Conservation (phyloP, 2,888 invertebrate species). For the Thalpophila matura region DNA sequence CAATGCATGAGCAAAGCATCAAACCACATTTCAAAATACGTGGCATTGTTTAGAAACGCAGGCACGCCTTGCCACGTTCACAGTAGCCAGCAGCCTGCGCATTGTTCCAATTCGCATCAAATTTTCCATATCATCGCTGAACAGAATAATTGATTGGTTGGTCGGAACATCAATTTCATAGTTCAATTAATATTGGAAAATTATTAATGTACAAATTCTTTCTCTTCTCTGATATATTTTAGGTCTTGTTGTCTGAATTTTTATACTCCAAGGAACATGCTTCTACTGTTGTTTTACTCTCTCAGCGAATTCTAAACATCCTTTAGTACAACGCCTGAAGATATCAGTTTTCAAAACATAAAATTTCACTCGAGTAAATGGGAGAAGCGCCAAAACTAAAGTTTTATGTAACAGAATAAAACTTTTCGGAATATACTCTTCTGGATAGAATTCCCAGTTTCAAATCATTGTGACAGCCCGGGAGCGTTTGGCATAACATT, state of each 20-base stretch:
- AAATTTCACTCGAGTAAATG: slow-evolving; percentile 65
- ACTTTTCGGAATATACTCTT: slow-evolving; percentile 60
- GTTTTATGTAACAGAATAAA: slow-evolving; percentile 64
- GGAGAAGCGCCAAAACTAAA: slow-evolving; percentile 63
- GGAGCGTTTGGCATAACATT: slow-evolving; percentile 42
- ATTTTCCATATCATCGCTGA: slow-evolving; percentile 49
- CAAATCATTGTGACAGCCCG: slow-evolving; percentile 63
- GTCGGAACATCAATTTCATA: slow-evolving; percentile 35
- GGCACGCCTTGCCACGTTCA: slow-evolving; percentile 40
- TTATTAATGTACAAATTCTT: not conserved
- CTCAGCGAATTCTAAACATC: slow-evolving; percentile 40
- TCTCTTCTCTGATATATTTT: not conserved
- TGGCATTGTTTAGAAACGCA: slow-evolving; percentile 57
- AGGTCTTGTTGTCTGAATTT: not conserved
- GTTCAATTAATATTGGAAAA: slow-evolving; percentile 24
- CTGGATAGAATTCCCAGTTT: slow-evolving; percentile 62
- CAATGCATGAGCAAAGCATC: slow-evolving; percentile 51
- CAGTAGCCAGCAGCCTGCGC: slow-evolving; percentile 18
- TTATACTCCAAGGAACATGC: slow-evolving; percentile 1
- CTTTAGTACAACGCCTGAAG: slow-evolving; percentile 33
- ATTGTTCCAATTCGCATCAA: slow-evolving; percentile 42
- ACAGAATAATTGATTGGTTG: slow-evolving; percentile 51
- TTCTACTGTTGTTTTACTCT: slow-evolving; percentile 18
- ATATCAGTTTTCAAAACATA: slow-evolving; percentile 63
- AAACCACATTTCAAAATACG: slow-evolving; percentile 62